Conservation (phyloP, 2,113 vertebrate genomes). For the Euleptes europaea region DNA sequence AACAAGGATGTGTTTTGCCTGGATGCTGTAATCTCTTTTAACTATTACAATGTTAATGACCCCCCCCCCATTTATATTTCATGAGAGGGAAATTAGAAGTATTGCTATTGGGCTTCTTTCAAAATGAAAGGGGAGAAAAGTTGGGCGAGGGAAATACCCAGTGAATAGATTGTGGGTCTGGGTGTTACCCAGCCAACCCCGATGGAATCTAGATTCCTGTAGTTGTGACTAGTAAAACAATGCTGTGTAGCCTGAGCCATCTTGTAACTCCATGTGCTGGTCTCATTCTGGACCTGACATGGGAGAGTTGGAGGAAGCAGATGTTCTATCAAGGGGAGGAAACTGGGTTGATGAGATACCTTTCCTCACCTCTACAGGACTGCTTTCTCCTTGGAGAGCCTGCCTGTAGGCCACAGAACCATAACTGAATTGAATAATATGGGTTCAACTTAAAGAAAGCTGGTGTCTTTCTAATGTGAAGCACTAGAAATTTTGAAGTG, state of each 20-base stretch:
- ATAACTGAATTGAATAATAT: no score
- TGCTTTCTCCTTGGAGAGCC: no score
- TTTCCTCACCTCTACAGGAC: not conserved
- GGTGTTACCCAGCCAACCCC: not conserved
- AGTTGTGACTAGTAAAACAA: not conserved
- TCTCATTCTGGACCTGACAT: not conserved
- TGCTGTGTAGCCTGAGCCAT: not conserved
- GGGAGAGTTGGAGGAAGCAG: not conserved
- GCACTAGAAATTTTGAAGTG: not conserved
- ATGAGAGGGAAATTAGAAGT: not conserved
- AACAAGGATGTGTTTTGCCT: slow-evolving; percentile 3
- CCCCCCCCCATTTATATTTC: not conserved
- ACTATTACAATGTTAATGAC: not conserved
- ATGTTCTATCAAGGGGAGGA: not conserved
- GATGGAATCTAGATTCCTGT: not conserved
- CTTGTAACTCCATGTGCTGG: no score
- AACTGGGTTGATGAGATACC: not conserved
- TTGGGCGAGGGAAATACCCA: not conserved
- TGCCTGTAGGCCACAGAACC: no score
- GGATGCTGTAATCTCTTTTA: not conserved
- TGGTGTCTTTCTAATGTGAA: not conserved
- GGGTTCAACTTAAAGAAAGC: not conserved
- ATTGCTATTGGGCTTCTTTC: not conserved
- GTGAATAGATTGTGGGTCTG: not conserved
- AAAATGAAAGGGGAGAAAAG: not conserved